Percentiles rank a stretch among this genome's conserved stretches.
Conservation (phyloP, 2,888 invertebrate species). For the Nephrocerus scutellatus region DNA sequence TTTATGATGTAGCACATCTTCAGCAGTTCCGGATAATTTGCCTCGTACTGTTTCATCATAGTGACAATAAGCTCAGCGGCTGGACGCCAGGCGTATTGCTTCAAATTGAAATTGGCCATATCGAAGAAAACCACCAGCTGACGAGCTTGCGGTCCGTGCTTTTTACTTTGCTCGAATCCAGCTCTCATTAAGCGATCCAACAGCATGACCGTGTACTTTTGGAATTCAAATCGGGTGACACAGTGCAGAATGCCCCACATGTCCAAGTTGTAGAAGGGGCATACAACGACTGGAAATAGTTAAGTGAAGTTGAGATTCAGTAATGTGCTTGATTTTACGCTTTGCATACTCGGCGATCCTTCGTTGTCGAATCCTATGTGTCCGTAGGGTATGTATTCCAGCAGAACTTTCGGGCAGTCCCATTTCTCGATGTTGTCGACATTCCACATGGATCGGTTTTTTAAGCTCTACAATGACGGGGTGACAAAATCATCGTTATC, state of each 20-base stretch:
- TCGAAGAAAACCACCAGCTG: slow-evolving; percentile 69
- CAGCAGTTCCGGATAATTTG: slow-evolving; percentile 87
- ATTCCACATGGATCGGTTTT: slow-evolving; percentile 54
- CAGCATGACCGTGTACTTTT: slow-evolving; percentile 60
- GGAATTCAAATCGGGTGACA: slow-evolving; percentile 63
- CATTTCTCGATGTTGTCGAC: slow-evolving; percentile 63
- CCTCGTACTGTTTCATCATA: slow-evolving; percentile 78
- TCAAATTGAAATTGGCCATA: slow-evolving; percentile 68
- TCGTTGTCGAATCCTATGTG: slow-evolving; percentile 74
- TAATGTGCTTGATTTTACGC: slow-evolving; percentile 40
- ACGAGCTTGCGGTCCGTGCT: slow-evolving; percentile 57
- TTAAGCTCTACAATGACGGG: slow-evolving; percentile 29
- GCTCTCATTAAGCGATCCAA: slow-evolving; percentile 60
- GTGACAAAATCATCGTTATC: no score
- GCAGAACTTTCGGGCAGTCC: slow-evolving; percentile 64
- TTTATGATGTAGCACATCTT: slow-evolving; percentile 82
- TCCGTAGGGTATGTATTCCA: slow-evolving; percentile 71
- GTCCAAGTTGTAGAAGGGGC: slow-evolving; percentile 76
- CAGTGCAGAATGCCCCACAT: slow-evolving; percentile 73
- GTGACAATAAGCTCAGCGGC: slow-evolving; percentile 65
- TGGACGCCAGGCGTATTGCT: slow-evolving; percentile 81
- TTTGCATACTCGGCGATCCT: slow-evolving; percentile 58
- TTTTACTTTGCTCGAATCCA: slow-evolving; percentile 56
- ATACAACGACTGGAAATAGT: slow-evolving; percentile 58
- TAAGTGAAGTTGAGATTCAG: slow-evolving; percentile 1